phyloP scores from a whole-genome alignment of 2,113 vertebrate genomes.

The Poeciliopsis prolifica region DNA sequence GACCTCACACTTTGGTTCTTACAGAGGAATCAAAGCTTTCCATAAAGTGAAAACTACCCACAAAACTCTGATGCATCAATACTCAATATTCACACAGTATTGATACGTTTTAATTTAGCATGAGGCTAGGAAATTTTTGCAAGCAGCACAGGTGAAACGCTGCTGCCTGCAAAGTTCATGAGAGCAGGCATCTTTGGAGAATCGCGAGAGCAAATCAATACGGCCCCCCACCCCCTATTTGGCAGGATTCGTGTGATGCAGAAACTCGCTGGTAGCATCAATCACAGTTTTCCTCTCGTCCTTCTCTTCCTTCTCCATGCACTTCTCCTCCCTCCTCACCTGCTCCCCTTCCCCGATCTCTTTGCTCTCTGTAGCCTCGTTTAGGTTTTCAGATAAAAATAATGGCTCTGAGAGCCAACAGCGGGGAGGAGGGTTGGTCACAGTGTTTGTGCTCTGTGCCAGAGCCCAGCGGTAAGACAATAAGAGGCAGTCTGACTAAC shows the following conservation, averaged over 20 bases:
- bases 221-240: slow-evolving; percentile 47
- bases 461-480: slow-evolving; percentile 63
- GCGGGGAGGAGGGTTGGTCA: slow-evolving; percentile 49
- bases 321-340: slow-evolving; percentile 23
- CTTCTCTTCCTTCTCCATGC: slow-evolving; percentile 41
- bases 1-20: neutral
- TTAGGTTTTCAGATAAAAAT: slow-evolving; percentile 74
- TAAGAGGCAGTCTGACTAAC: slow-evolving; percentile 64
- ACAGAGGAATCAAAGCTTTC: neutral
- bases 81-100: slow-evolving; percentile 32
- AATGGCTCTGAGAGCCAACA: slow-evolving; percentile 66
- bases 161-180: slow-evolving; percentile 8
- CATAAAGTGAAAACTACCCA: neutral
- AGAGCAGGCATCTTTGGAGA: slow-evolving; percentile 61
- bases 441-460: slow-evolving; percentile 64
- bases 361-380: slow-evolving; percentile 50
- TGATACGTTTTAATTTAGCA: slow-evolving; percentile 29
- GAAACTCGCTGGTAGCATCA: slow-evolving; percentile 72
- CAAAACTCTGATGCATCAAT: slow-evolving; percentile 6
- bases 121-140: slow-evolving; percentile 40
- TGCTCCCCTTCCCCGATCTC: slow-evolving; percentile 30
- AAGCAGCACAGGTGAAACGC: slow-evolving; percentile 30
- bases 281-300: slow-evolving; percentile 67
- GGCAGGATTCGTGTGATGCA: slow-evolving; percentile 55
- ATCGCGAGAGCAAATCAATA: slow-evolving; percentile 72